Percentiles rank a stretch among this genome's conserved stretches.
phyloP scores from a whole-genome alignment of 2,797 vertebrate species.

The Otolemur crassicaudatus region DNA sequence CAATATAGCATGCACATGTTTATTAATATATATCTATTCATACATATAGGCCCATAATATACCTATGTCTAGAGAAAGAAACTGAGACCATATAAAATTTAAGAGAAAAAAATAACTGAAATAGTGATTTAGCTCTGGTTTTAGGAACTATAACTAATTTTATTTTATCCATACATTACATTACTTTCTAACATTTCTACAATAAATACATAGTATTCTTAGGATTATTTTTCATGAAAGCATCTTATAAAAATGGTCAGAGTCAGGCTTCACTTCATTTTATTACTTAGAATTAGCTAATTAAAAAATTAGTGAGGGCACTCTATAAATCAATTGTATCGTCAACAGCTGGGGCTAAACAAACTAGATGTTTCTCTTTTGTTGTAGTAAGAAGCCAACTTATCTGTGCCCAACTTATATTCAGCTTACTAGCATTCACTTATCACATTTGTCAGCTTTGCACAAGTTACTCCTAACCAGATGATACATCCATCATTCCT shows the following conservation, averaged over 20 bases:
- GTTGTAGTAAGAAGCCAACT: background rate
- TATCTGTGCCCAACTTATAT: slow-evolving; percentile 12
- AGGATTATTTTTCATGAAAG: slow-evolving; percentile 15
- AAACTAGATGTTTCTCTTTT: background rate
- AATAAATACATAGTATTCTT: background rate
- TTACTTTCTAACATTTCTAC: slow-evolving; percentile 44
- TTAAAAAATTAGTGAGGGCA: background rate
- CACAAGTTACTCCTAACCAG: slow-evolving; percentile 46
- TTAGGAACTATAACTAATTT: background rate
- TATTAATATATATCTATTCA: background rate
- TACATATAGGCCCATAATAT: background rate
- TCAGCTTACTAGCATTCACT: slow-evolving; percentile 27
- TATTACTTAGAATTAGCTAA: background rate
- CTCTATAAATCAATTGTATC: background rate
- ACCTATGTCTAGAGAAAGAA: background rate
- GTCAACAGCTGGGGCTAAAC: background rate
- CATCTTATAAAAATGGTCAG: slow-evolving; percentile 71
- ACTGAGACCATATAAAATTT: background rate
- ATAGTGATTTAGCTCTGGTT: background rate
- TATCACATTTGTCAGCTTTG: slow-evolving; percentile 48
- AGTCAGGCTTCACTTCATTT: slow-evolving; percentile 28
- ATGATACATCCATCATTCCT: slow-evolving; percentile 54
- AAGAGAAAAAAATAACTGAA: background rate
- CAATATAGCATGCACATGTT: background rate
- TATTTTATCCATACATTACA: background rate